Base-by-base conservation (phyloP, 2,888 invertebrate genomes). In the Callinectes sapidus region DNA sequence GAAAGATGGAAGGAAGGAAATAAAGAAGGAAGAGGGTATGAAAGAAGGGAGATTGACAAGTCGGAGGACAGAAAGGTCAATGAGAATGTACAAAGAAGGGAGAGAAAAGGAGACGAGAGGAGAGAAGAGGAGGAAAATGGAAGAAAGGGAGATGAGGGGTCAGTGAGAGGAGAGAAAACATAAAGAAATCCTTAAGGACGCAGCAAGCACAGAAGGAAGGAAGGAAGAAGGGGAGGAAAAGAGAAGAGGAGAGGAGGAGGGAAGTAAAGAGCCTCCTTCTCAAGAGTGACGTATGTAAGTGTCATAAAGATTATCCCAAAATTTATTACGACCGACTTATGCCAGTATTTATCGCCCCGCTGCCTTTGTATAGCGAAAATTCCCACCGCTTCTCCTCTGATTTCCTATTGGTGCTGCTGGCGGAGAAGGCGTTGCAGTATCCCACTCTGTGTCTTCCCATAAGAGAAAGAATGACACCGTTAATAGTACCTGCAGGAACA, bases 271-370 rank as follows among this genome's bases (percentile, higher is more conserved):
- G 81, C 16, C 35, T 81, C 35, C 32, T 16, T 81, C 81, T 14
- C 14, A 32, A 35, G 81, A n/a, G n/a, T 32, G 35, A 81, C 81
- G 81, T 81, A 81, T 81, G 32, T 81, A 81, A 81, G 81, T 81
- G 81, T 81, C 81, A 81, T 81, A 81, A 81, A 81, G 81, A 81
- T 81, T 81, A 81, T 81, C 81, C 81, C 35, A 16, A 81, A 81
- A 81, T 81, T 81, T 81, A 81, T 81, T 16, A 81, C 81, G 35
- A 81, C 81, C 35, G 81, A 81, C 81, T 81, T 81, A 81, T 81
- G 32, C 81, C 81, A 81, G 35, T 81, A 81, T 81, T 81, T 81
- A 81, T 81, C 81, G 81, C 81, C 81, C 81, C 81, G 81, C 32
- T 35, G 81, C 81, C 81, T 81, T 81, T 81, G 81, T 81, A 35